Evolutionary conservation across 35 echinoderm and acorn worm species (phyloP).

Genomic region (Chiridota heheva): DNA sequence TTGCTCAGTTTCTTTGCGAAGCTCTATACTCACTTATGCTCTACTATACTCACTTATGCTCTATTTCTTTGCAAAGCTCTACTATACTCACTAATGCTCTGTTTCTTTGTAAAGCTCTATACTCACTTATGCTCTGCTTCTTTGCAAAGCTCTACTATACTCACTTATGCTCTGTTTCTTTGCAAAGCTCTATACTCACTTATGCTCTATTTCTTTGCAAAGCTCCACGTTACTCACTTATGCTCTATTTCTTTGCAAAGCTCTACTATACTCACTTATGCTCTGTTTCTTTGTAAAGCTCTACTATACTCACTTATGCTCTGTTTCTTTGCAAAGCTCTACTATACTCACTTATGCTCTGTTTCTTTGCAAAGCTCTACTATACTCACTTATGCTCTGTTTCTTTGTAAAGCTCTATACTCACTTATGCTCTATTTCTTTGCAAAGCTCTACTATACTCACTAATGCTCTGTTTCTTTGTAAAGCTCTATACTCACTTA

Average conservation of each 20-base stretch:
- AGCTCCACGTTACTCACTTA: conserved; percentile 51
- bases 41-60: conserved; percentile 57
- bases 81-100: no score
- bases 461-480: conserved; percentile 90
- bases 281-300: neutral
- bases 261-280: no score
- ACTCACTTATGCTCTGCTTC: conserved; percentile 89
- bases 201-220: no score
- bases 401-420: conserved; percentile 85
- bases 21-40: neutral
- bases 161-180: conserved; percentile 92
- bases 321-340: conserved; percentile 85
- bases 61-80: conserved; percentile 85
- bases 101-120: neutral
- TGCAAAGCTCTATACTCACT: conserved; percentile 58
- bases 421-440: no score
- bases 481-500: no score
- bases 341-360: no score
- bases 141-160: conserved; percentile 62
- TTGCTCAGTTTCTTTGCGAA: conserved; percentile 88
- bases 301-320: conserved; percentile 57
- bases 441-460: conserved; percentile 15
- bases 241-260: conserved; percentile 84
- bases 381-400: conserved; percentile 72
- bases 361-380: neutral